Base-by-base conservation (phyloP, 2,113 vertebrate genomes). In the Numenius arquata region DNA sequence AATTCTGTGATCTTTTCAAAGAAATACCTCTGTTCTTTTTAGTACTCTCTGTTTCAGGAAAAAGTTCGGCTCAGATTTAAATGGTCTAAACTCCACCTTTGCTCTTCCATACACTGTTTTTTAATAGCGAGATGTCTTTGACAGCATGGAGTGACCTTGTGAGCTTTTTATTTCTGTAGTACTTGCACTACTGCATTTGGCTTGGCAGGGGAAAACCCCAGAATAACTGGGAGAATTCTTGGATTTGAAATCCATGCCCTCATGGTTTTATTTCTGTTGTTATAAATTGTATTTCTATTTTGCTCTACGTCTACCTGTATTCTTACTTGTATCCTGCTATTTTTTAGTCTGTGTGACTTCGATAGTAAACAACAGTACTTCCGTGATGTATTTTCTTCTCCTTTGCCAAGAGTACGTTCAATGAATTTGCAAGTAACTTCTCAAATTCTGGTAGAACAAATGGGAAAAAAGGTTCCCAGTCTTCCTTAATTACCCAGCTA, bases 1-100 rank as follows among this genome's bases (percentile, higher is more conserved):
- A 75, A 30, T 79, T 89, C 58, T 94, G 56, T 90, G 71, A 79
- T 91, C 53, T 90, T 91, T 65, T 66, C 82, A 72, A 79, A 85
- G 30, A 16, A 72, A 48, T 30, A 52, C 0, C 10, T 88, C 32
- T 56, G 20, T 53, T 86, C 45, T 55, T 89, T 84, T 68, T 45
- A 84, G 73, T 9, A 32, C 27, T 7, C 11, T 50, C 30, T 74
- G 7, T 71, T 95, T 84, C 87, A 84, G 61, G n/a, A 52, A 84
- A 89, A 84, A 8, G 61, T 58, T 94, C 29, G 13, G 15, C 38
- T 75, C 59, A 74, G 29, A n/a, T 74, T 81, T 74, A 67, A 85
- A 55, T 47, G 17, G 12, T 55, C 47, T 67, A 38, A 93, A 74
- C 41, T 77, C 65, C 32, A 59, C 36, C 58, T 85, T 85, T 90